These are phyloP conservation scores for Diplodus puntazzo DNA, from an alignment of 2,797 vertebrate genomes.

Conservation along the genomic window DNA sequence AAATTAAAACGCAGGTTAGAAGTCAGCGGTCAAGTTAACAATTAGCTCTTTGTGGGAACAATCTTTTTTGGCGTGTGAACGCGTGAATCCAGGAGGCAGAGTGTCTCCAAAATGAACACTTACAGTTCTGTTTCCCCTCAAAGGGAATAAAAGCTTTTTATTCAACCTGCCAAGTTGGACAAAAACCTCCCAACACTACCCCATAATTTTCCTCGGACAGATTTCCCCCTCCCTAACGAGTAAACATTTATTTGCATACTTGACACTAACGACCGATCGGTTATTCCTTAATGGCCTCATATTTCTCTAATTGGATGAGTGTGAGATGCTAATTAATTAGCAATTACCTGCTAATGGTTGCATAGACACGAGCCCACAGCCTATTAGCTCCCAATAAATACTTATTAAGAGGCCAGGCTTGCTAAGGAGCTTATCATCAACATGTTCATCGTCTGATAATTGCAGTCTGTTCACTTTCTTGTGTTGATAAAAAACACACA, in stretches of 20 bases:
- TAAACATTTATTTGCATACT: conserved; percentile 77
- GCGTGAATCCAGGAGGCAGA: conserved; percentile 6
- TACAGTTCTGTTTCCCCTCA: conserved; percentile 21
- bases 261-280: conserved; percentile 72
- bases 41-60: conserved; percentile 10
- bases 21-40: conserved; percentile 8
- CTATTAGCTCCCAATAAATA: conserved; percentile 79
- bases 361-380: conserved; percentile 74
- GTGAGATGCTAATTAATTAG: conserved; percentile 80
- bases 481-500: conserved; percentile 16
- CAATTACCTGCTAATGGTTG: conserved; percentile 81
- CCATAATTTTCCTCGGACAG: conserved; percentile 52
- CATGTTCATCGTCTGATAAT: conserved; percentile 57
- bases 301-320: conserved; percentile 78
- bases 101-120: background rate
- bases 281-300: conserved; percentile 76
- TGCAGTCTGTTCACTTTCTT: conserved; percentile 49
- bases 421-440: conserved; percentile 71
- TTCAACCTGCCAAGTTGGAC: conserved; percentile 48
- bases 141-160: conserved; percentile 41
- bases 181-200: conserved; percentile 50
- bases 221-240: conserved; percentile 54
- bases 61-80: background rate
- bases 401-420: conserved; percentile 71
- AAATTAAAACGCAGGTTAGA: conserved; percentile 28